Conservation (phyloP, 1,140 invertebrate genomes). For the Diachasmimorpha longicaudata region DNA sequence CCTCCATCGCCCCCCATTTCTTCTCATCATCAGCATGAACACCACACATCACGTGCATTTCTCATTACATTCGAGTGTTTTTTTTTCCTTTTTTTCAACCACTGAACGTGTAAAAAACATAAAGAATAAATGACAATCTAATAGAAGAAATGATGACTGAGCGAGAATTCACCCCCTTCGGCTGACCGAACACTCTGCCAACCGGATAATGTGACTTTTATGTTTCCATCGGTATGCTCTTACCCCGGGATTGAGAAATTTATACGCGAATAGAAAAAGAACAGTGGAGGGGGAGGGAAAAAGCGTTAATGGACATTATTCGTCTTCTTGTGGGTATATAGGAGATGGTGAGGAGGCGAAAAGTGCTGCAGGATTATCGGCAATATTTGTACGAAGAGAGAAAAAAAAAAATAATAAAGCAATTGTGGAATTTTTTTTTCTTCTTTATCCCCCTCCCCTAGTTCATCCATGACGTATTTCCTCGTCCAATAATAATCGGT, state of each 20-base stretch:
- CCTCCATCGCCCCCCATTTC: not conserved
- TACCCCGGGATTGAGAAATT: not conserved
- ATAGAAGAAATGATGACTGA: slow-evolving; percentile 20
- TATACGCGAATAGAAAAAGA: not conserved
- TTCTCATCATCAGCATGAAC: not conserved
- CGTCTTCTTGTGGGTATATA: not conserved
- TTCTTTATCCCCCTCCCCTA: not conserved
- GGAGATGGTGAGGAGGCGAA: not conserved
- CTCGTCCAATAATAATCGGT: too few species aligned
- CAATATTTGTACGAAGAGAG: not conserved
- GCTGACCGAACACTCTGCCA: slow-evolving; percentile 26
- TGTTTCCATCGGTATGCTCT: slow-evolving; percentile 6
- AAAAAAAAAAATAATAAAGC: not conserved
- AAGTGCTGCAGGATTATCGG: not conserved
- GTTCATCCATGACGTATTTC: not conserved
- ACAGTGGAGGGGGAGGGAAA: not conserved
- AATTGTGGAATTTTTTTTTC: not conserved
- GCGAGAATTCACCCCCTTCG: slow-evolving; percentile 18
- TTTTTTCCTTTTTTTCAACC: too few species aligned
- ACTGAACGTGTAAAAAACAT: not conserved
- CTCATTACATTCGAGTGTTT: not conserved
- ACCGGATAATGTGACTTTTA: slow-evolving; percentile 27
- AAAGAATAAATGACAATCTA: slow-evolving; percentile 25
- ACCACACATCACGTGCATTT: not conserved
- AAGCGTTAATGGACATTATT: slow-evolving; percentile 9